phyloP scores from a whole-genome alignment of 2,888 invertebrate genomes.

The Eilema griseolum region DNA sequence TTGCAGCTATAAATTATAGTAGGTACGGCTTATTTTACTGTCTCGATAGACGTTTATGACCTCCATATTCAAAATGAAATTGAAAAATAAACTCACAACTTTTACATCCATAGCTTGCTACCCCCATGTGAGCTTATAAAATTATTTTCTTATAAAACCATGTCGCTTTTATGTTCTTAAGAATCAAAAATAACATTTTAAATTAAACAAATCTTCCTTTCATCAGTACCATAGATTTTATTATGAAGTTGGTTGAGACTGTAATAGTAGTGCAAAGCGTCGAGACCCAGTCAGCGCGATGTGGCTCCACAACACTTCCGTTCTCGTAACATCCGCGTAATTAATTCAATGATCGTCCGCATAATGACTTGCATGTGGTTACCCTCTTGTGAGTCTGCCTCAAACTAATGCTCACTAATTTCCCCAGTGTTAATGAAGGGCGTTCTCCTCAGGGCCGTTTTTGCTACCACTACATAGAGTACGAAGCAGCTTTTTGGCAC shows the following conservation, averaged over 20 bases:
- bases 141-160: constrained; percentile 41
- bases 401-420: constrained; percentile 81
- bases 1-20: constrained; percentile 35
- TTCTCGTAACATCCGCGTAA: constrained; percentile 71
- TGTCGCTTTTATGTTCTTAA: constrained; percentile 32
- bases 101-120: constrained; percentile 40
- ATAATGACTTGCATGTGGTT: constrained; percentile 84
- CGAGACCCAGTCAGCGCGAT: constrained; percentile 19
- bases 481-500: constrained; percentile 74
- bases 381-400: constrained; percentile 68
- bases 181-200: constrained; percentile 40
- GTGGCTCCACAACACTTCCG: constrained; percentile 67
- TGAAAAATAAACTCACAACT: constrained; percentile 41
- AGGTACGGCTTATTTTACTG: constrained; percentile 35
- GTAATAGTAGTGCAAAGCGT: background rate
- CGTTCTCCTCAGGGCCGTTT: constrained; percentile 74
- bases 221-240: constrained; percentile 40
- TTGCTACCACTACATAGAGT: constrained; percentile 70
- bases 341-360: constrained; percentile 85
- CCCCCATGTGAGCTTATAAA: constrained; percentile 42
- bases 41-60: constrained; percentile 39
- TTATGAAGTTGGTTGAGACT: constrained; percentile 44
- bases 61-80: constrained; percentile 35
- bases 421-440: constrained; percentile 77
- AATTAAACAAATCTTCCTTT: constrained; percentile 44